Evolutionary conservation across 2,113 vertebrate species (phyloP).

Genomic region (Lasiurus cinereus): DNA sequence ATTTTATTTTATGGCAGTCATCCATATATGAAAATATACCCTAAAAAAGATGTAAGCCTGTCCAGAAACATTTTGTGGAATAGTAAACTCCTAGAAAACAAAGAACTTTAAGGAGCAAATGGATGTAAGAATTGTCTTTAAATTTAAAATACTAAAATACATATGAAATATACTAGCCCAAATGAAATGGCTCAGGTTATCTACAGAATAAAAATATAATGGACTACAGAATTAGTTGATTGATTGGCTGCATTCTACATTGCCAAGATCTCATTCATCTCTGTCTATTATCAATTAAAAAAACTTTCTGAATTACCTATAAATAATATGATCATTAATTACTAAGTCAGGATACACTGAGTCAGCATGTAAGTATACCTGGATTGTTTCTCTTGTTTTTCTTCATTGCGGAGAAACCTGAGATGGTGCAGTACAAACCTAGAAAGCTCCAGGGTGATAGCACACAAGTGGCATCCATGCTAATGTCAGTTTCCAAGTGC

Average conservation of each 20-base stretch:
- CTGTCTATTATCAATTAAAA: constrained; percentile 48
- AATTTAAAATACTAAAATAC: not conserved
- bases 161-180: not conserved
- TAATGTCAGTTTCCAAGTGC: not conserved
- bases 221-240: constrained; percentile 45
- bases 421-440: not conserved
- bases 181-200: not conserved
- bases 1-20: constrained; percentile 72
- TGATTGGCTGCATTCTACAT: constrained; percentile 35
- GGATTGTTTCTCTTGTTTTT: not conserved
- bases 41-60: not conserved
- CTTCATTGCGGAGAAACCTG: not conserved
- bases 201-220: not conserved
- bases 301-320: constrained; percentile 60
- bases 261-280: constrained; percentile 60
- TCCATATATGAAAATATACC: constrained; percentile 22
- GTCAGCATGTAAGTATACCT: constrained; percentile 8
- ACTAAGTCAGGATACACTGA: constrained; percentile 32
- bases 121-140: not conserved
- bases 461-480: too few species aligned
- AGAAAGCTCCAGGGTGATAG: not conserved
- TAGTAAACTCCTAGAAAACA: not conserved
- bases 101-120: not conserved
- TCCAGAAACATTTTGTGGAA: constrained; percentile 28
- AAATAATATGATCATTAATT: constrained; percentile 64